Evolutionary conservation across 1,140 invertebrate species (phyloP).

Genomic region (Drosophila kurseongensis): DNA sequence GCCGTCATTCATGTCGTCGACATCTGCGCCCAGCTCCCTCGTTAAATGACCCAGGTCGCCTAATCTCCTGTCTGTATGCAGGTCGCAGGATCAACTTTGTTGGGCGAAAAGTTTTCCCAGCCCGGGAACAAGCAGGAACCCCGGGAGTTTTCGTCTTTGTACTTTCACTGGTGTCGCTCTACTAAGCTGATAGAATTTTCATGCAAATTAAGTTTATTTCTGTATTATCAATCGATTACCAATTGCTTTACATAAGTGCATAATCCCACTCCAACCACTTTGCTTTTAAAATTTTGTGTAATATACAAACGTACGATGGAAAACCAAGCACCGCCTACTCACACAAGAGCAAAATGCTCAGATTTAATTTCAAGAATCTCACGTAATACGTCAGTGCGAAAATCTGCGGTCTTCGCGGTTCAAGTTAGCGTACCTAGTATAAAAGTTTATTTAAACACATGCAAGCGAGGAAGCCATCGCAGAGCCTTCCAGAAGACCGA

Average conservation of each 20-base stretch:
- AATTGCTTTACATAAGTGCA: constrained; percentile 6
- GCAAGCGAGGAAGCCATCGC: constrained; percentile 7
- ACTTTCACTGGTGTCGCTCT: background rate
- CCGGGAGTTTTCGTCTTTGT: background rate
- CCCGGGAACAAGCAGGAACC: background rate
- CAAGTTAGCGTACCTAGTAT: constrained; percentile 13
- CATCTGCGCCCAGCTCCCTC: constrained; percentile 55
- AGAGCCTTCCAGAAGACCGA: constrained; percentile 5
- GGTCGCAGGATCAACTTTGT: constrained; percentile 42
- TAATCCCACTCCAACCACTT: background rate
- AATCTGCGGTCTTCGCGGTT: constrained; percentile 17
- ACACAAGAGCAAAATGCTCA: background rate
- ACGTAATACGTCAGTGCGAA: constrained; percentile 26
- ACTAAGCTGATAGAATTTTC: constrained; percentile 15
- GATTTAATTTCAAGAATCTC: constrained; percentile 31
- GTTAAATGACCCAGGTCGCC: constrained; percentile 43
- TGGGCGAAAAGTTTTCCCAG: constrained; percentile 15
- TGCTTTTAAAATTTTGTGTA: background rate
- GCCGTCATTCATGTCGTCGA: constrained; percentile 51
- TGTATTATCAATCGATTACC: constrained; percentile 28
- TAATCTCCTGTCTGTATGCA: constrained; percentile 70
- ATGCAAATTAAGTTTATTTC: constrained; percentile 22
- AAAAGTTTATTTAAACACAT: constrained; percentile 61
- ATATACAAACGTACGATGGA: constrained; percentile 38
- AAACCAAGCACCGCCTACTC: constrained; percentile 15